Base-by-base conservation (phyloP, 2,797 vertebrate species). In the Gila robusta region DNA sequence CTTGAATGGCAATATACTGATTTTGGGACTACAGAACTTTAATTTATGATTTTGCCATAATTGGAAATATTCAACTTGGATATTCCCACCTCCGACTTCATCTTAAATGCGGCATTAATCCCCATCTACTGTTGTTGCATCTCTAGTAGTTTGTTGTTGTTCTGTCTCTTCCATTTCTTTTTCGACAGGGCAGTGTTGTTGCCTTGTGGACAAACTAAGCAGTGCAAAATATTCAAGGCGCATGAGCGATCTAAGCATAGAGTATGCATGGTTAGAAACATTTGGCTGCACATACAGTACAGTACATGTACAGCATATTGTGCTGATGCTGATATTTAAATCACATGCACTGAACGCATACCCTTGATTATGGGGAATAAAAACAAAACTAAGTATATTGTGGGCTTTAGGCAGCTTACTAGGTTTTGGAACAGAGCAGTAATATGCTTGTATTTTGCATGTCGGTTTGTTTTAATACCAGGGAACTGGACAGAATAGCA, bases 381-480 rank as follows among this genome's bases (percentile, higher is more conserved):
- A 26, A 28, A 26, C 0, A 6, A 37, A 37, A 2, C 2, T 4
- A 32, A n/a, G 32, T 2, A n/a, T 56, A 16, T n/a, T 37, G 11
- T n/a, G 23, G 5, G 4, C 23, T 17, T 78, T 2, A 9, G n/a
- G 56, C 37, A 62, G 23, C 56, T 78, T 78, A 62, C 35, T 21
- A 8, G 9, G 41, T 80, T 32, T 49, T 16, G 16, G 23, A 44
- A 26, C 4, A 62, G 32, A 39, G 32, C 56, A 32, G 17, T 21
- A 21, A 19, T 26, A 66, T 47, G 78, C 16, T 66, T 64, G 28
- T 28, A 37, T 81, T 81, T 81, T 23, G 12, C 39, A 37, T 69
- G 79, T 52, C 64, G n/a, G 41, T 69, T 69, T 47, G 49, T 54
- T 54, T 56, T 39, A 82, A 71, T 39, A 56, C n/a, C 32, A 28